Conservation (phyloP, 2,888 invertebrate species). For the Noctuana brunneofusca region DNA sequence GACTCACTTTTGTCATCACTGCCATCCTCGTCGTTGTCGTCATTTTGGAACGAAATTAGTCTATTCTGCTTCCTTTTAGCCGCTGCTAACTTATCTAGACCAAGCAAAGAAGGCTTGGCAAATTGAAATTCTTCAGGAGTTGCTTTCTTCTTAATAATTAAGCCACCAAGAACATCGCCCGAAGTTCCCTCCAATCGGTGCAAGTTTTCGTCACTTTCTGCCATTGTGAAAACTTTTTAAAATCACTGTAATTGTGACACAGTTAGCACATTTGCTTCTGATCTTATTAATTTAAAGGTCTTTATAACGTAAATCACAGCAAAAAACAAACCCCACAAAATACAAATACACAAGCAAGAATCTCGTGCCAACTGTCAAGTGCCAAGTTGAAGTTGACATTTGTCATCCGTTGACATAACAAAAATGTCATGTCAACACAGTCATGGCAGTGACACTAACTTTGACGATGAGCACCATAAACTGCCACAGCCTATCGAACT, state of each 20-base stretch:
- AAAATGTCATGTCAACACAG: no score
- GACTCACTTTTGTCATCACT: conserved; percentile 47
- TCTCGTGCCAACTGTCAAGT: no score
- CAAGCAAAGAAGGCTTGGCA: conserved; percentile 89
- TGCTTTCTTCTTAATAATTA: conserved; percentile 86
- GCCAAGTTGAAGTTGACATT: no score
- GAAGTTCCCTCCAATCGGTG: conserved; percentile 89
- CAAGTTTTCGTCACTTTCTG: conserved; percentile 82
- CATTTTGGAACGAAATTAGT: conserved; percentile 85
- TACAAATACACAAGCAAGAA: neutral
- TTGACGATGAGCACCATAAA: no score
- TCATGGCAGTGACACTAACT: no score
- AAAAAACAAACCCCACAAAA: neutral
- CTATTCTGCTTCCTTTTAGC: conserved; percentile 86
- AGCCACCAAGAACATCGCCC: conserved; percentile 86
- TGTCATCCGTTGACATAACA: no score
- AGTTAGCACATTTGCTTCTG: neutral
- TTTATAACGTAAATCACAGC: neutral
- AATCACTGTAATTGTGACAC: neutral
- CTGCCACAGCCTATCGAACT: no score
- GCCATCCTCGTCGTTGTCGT: conserved; percentile 58
- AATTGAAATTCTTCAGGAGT: conserved; percentile 87
- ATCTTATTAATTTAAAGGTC: neutral
- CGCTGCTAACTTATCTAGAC: conserved; percentile 93
- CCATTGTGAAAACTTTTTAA: conserved; percentile 48